phyloP scores from a whole-genome alignment of 2,797 vertebrate genomes.

The Argentina silus region DNA sequence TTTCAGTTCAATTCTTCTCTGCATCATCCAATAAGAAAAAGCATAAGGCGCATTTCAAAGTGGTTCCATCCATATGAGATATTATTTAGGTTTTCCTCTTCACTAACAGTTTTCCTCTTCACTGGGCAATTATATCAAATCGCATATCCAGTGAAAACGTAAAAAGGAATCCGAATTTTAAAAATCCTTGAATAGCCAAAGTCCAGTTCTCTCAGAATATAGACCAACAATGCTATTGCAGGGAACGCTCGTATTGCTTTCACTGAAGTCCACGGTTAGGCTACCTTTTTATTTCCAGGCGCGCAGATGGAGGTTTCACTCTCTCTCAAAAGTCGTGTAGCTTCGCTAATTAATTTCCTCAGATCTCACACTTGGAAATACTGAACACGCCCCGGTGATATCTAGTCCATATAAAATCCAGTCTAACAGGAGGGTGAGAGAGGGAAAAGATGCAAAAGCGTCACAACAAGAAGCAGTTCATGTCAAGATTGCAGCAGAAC shows the following conservation, averaged over 20 bases:
- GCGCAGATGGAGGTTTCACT: constrained; percentile 56
- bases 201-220: constrained; percentile 58
- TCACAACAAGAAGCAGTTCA: constrained; percentile 46
- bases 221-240: constrained; percentile 52
- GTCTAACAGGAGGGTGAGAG: constrained; percentile 37
- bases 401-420: constrained; percentile 61
- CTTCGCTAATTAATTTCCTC: constrained; percentile 69
- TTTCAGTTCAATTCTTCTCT: constrained; percentile 57
- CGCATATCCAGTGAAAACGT: constrained; percentile 52
- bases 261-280: constrained; percentile 67
- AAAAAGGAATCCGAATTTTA: constrained; percentile 58
- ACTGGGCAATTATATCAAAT: constrained; percentile 53
- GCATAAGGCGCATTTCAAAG: constrained; percentile 57
- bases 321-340: constrained; percentile 60
- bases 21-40: constrained; percentile 41
- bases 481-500: constrained; percentile 60
- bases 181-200: constrained; percentile 63
- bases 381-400: constrained; percentile 49
- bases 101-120: constrained; percentile 48
- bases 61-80: constrained; percentile 35
- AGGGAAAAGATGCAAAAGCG: constrained; percentile 32
- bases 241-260: constrained; percentile 59
- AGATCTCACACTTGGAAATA: constrained; percentile 53
- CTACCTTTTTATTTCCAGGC: constrained; percentile 70
- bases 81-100: constrained; percentile 45